Evolutionary conservation across 2,888 invertebrate species (phyloP).

Genomic region (Drosophila meridiana): DNA sequence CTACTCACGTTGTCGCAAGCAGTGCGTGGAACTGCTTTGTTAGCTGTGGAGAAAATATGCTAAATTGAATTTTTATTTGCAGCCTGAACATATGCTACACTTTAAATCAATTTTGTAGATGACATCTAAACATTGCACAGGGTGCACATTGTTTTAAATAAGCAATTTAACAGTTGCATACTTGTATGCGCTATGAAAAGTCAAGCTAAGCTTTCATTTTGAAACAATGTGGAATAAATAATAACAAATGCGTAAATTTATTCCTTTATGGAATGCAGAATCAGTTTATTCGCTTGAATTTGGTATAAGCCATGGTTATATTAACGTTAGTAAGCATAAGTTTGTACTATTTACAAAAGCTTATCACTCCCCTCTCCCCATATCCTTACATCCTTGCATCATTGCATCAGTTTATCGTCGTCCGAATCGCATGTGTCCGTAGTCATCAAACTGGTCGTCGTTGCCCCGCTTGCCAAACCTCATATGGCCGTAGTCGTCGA

Average conservation of each 20-base stretch:
- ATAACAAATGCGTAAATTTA: neutral
- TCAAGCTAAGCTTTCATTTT: neutral
- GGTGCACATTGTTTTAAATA: neutral
- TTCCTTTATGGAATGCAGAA: constrained; percentile 38
- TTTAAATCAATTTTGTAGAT: neutral
- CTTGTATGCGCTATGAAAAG: neutral
- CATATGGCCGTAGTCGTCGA: constrained; percentile 91
- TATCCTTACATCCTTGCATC: neutral
- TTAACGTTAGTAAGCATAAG: constrained; percentile 2
- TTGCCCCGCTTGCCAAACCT: constrained; percentile 87
- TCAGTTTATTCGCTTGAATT: constrained; percentile 30
- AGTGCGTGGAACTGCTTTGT: neutral
- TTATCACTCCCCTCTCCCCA: constrained; percentile 23
- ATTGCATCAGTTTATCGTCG: constrained; percentile 76
- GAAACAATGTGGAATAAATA: too few species aligned
- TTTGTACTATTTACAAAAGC: constrained; percentile 42
- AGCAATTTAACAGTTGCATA: neutral
- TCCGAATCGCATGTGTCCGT: constrained; percentile 91
- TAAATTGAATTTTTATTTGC: neutral
- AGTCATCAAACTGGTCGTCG: constrained; percentile 90
- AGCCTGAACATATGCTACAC: constrained; percentile 17
- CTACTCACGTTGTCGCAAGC: neutral
- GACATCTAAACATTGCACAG: neutral
- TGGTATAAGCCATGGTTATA: constrained; percentile 12
- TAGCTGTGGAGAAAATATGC: neutral